phyloP scores from a whole-genome alignment of 2,888 invertebrate genomes.

The Pterostichus madidus region DNA sequence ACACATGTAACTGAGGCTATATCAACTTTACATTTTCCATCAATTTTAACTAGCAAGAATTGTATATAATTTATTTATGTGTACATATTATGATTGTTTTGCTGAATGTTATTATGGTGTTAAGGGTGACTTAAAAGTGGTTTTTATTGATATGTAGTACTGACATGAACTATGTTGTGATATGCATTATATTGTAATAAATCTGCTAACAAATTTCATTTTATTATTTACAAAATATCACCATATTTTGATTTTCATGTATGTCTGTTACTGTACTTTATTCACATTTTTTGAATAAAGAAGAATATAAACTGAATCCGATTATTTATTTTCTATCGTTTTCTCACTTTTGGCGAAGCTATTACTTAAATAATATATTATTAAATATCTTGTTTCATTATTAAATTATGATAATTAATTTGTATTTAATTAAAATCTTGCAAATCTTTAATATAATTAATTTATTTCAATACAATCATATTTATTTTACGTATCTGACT shows the following conservation, averaged over 20 bases:
- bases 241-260: not conserved
- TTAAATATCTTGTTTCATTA: too few relatives aligned
- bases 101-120: conserved; percentile 4
- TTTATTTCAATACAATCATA: too few relatives aligned
- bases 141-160: conserved; percentile 21
- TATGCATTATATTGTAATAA: conserved; percentile 30
- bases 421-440: too few relatives aligned
- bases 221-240: conserved; percentile 31
- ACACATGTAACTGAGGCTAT: not conserved
- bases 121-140: not conserved
- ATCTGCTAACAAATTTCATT: not conserved
- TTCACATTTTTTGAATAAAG: not conserved
- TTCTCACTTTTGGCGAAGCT: too few relatives aligned
- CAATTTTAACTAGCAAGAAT: conserved; percentile 8
- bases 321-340: too few relatives aligned
- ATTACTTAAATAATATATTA: too few relatives aligned
- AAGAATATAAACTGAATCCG: too few relatives aligned
- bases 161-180: conserved; percentile 35
- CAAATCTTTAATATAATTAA: too few relatives aligned
- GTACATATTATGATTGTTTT: conserved; percentile 50
- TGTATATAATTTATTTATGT: conserved; percentile 63
- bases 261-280: not conserved
- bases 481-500: too few relatives aligned
- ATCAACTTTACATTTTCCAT: conserved; percentile 1
- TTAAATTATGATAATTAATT: too few relatives aligned